Evolutionary conservation across 2,888 invertebrate species (phyloP), one percentile per base, ranked within the genome.

Genomic region (Sicus ferrugineus): DNA sequence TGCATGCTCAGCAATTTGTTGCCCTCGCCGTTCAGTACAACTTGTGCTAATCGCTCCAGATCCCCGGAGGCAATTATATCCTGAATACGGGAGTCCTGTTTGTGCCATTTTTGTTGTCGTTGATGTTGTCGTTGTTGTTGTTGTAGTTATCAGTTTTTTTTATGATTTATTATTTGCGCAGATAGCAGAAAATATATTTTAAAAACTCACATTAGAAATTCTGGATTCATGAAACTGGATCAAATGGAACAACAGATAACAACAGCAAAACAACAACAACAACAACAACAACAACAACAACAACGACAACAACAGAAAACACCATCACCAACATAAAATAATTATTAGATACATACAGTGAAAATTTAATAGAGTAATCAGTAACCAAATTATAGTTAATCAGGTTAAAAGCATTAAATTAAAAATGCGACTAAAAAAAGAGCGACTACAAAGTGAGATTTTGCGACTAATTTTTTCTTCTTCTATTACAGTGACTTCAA

Each of bases 21-120:
- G 0, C 97, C 97, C 80, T 96, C 93, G 3, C 97, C 97, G 77
- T 93, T 93, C 26, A 97, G 87, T 16, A 97, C 95, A 77, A 97
- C 87, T 65, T 93, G 90, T 30, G 97, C 97, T 78, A 97, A 86
- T 86, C 94, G 92, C 82, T 95, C 96, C 91, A 97, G 92, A 80
- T 95, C 95, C 9, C 94, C 91, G 73, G 88, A 87, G 77, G 90
- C 89, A 65, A 93, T 89, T 75, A 93, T 87, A 74, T 88, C 87
- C 68, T 89, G 87, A 50, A 93, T 88, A 82, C 91, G 91, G 19
- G 88, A 87, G 75, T 92, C 91, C 83, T 89, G 87, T 83, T 59
- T 42, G n/a, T 31, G n/a, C 26, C 9, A 23, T 52, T 9, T 23
- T 34, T 42, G 6, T 61, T 5, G 31, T 56, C 30, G 14, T 56